Evolutionary conservation across 2,888 invertebrate species (phyloP), one percentile per base, ranked within the genome.

Genomic region (Desoria tigrina): DNA sequence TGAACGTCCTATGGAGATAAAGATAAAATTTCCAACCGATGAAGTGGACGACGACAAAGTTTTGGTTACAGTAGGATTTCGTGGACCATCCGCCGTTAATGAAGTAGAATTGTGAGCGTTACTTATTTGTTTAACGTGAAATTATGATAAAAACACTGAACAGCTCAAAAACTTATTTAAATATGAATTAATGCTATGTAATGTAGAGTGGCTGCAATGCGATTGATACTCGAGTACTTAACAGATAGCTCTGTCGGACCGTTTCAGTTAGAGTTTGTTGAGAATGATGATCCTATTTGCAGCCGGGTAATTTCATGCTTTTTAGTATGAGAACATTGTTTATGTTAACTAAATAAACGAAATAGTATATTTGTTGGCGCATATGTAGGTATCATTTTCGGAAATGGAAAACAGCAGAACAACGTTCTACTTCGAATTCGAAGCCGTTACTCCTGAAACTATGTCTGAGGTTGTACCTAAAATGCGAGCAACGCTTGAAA

Each of bases 201-300:
- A n/a, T 59, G 42, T 32, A 74, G 74, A 37, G 71, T 74, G 14
- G 68, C 71, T 42, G 71, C 72, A 0, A 37, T 72, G 42, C 60
- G 74, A 9, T 45, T 92, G 16, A 79, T 93, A 42, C 81, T 92
- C 74, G 88, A 90, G 66, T 94, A 94, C 80, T 81, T 95, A 63
- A 90, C 90, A 14, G 90, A 92, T 77, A 90, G 90, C n/a, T 87
- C 94, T 9, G 88, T 91, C 18, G 89, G 92, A 69, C 93, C 93
- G 14, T 82, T 95, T 60, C 90, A 92, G 78, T 85, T 87, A 76
- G 86, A 87, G 77, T 90, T 94, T 80, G 90, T 93, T 1, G 92
- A 93, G 81, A 84, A 86, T 59, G 87, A 88, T 55, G 89, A 92
- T 78, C 57, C 57, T 2, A 16, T 57, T 39, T 92, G 92, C 24